Evolutionary conservation across 2,888 invertebrate species (phyloP).

Genomic region (Tetranychus truncatus): DNA sequence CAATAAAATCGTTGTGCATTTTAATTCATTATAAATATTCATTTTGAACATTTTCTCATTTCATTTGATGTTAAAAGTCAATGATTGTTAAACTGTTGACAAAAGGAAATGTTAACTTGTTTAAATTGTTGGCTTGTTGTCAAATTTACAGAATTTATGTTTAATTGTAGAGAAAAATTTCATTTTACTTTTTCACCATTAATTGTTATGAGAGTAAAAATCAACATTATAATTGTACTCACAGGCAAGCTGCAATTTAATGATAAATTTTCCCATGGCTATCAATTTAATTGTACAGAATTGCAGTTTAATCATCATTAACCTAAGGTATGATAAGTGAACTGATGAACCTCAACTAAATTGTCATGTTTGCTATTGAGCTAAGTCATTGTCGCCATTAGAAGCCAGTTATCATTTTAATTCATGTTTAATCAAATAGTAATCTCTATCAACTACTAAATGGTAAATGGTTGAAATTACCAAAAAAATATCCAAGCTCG

Average conservation of each 20-base stretch:
- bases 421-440: too few relatives aligned
- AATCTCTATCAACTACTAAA: too few relatives aligned
- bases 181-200: too few relatives aligned
- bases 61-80: too few relatives aligned
- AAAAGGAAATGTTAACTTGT: too few relatives aligned
- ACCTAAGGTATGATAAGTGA: not conserved
- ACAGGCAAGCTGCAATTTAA: not conserved
- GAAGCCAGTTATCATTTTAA: not conserved
- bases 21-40: not conserved
- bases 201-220: too few relatives aligned
- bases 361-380: not conserved
- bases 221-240: not conserved
- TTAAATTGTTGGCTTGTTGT: too few relatives aligned
- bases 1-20: not conserved
- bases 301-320: not conserved
- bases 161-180: too few relatives aligned
- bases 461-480: too few relatives aligned
- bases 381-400: not conserved
- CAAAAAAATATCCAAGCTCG: too few relatives aligned
- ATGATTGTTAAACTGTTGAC: too few relatives aligned
- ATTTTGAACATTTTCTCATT: not conserved
- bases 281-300: not conserved
- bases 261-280: not conserved
- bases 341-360: not conserved
- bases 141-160: too few relatives aligned